Evolutionary conservation across 2,797 vertebrate genomes (phyloP).

Genomic region (Chelon auratus): DNA sequence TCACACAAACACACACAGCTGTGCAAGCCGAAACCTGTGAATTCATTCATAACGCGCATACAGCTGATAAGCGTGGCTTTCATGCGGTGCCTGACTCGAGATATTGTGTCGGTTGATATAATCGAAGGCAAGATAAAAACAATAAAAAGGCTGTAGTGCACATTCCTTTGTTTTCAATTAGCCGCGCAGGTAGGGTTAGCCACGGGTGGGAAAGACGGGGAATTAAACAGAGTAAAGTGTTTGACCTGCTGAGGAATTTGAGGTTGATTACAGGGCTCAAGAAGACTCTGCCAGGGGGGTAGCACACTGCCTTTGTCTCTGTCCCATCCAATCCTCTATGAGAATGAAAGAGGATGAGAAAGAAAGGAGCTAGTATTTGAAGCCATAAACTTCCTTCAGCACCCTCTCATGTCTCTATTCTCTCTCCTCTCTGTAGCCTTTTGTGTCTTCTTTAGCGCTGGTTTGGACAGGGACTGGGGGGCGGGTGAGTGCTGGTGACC

Average conservation of each 20-base stretch:
- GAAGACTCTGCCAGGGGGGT: conserved; percentile 43
- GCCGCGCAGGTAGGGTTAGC: conserved; percentile 10
- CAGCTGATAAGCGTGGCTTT: conserved; percentile 52
- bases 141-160: conserved; percentile 9
- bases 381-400: conserved; percentile 77
- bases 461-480: conserved; percentile 34
- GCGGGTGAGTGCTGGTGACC: conserved; percentile 62
- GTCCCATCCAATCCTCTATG: conserved; percentile 54
- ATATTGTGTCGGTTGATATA: conserved; percentile 31
- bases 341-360: conserved; percentile 47
- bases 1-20: conserved; percentile 14
- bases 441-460: conserved; percentile 63
- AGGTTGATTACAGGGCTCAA: conserved; percentile 63
- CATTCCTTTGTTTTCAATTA: conserved; percentile 48
- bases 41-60: conserved; percentile 48
- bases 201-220: conserved; percentile 30
- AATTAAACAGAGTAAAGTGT: conserved; percentile 46
- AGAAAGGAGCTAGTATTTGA: conserved; percentile 64
- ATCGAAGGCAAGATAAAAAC: conserved; percentile 39
- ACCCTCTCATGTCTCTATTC: conserved; percentile 71
- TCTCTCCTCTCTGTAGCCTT: conserved; percentile 63
- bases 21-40: conserved; percentile 36
- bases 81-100: conserved; percentile 41
- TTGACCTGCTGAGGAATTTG: conserved; percentile 60
- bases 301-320: conserved; percentile 59